A percentile compares a stretch with the other conserved stretches of the same genome.
phyloP scores from a whole-genome alignment of 2,888 invertebrate genomes.

The Hypercompe scribonia region DNA sequence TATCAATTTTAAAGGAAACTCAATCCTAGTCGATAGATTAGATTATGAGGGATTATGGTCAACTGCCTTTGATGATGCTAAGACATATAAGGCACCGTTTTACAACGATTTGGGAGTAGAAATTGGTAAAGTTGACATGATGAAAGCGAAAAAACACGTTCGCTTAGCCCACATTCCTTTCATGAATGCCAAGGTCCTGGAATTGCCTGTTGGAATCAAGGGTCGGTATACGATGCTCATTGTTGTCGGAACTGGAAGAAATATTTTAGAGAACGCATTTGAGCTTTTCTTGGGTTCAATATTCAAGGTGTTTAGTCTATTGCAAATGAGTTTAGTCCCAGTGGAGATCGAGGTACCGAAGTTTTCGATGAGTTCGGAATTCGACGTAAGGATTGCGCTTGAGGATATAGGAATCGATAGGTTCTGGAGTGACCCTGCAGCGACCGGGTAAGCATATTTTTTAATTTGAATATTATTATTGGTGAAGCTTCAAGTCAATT shows the following conservation, averaged over 20 bases:
- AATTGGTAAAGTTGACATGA: conserved; percentile 53
- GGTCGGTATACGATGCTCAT: conserved; percentile 56
- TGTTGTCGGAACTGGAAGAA: conserved; percentile 43
- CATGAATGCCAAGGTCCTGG: conserved; percentile 53
- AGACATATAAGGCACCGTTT: conserved; percentile 49
- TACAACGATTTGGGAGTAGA: conserved; percentile 49
- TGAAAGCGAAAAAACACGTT: conserved; percentile 51
- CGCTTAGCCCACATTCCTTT: conserved; percentile 50
- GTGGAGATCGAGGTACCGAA: conserved; percentile 57
- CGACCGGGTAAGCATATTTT: conserved; percentile 48
- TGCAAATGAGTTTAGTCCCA: conserved; percentile 51
- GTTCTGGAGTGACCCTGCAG: conserved; percentile 52
- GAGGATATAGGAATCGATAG: conserved; percentile 47
- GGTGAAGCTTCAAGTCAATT: too few relatives aligned
- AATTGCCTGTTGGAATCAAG: conserved; percentile 56
- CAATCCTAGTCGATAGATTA: conserved; percentile 51
- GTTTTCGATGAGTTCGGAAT: conserved; percentile 49
- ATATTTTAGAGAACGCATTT: conserved; percentile 35
- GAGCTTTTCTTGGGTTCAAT: conserved; percentile 45
- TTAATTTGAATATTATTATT: background rate
- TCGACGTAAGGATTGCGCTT: conserved; percentile 46
- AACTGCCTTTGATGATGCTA: conserved; percentile 48
- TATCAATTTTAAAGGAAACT: conserved; percentile 44
- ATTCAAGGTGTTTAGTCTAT: conserved; percentile 44
- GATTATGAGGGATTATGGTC: conserved; percentile 56